phyloP scores from a whole-genome alignment of 2,113 vertebrate species.

The Burhinus oedicnemus region DNA sequence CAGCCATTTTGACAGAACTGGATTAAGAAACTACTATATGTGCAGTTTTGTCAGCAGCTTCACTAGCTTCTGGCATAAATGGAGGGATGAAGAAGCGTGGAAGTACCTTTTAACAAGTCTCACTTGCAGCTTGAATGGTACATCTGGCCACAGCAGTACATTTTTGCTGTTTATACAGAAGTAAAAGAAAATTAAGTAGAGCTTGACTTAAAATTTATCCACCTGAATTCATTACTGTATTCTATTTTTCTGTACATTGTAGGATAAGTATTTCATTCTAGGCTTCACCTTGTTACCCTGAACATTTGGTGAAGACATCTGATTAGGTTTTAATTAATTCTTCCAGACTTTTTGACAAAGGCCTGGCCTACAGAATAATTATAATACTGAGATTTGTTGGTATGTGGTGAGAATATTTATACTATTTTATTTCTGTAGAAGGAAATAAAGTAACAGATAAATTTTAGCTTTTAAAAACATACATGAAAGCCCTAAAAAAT shows the following conservation, averaged over 20 bases:
- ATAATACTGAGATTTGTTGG: not conserved
- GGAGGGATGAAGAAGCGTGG: not conserved
- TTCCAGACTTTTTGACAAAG: not conserved
- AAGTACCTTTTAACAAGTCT: not conserved
- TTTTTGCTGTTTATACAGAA: not conserved
- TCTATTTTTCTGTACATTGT: not conserved
- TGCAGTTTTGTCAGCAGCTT: not conserved
- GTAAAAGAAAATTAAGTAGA: not conserved
- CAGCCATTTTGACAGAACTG: not conserved
- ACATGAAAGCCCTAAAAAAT: not conserved
- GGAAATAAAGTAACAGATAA: not conserved
- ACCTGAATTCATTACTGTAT: not conserved
- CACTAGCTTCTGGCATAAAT: not conserved
- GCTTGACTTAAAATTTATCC: not conserved
- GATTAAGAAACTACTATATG: rapidly evolving
- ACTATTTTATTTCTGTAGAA: not conserved
- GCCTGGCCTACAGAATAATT: not conserved
- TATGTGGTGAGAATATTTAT: not conserved
- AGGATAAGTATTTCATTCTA: not conserved
- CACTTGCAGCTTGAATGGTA: not conserved
- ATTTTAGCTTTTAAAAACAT: not conserved
- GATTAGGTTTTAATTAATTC: not conserved
- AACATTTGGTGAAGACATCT: not conserved
- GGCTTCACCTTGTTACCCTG: not conserved
- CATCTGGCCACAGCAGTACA: not conserved